A percentile compares a stretch with the other conserved stretches of the same genome.
Conservation (phyloP, 2,888 invertebrate genomes). For the Volucella zonaria region DNA sequence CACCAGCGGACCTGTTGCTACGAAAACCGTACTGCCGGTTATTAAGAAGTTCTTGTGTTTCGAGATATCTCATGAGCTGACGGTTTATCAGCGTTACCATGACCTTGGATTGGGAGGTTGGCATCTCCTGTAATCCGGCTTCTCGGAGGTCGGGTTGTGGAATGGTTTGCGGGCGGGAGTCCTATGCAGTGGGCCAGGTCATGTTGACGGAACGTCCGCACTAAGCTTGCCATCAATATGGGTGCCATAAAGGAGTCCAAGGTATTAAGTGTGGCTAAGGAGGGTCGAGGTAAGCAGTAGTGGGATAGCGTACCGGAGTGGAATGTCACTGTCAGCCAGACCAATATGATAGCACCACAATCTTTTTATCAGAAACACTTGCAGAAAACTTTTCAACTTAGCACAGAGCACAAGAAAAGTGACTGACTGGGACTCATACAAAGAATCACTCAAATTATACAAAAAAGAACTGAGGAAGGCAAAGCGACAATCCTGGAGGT, state of each 20-base stretch:
- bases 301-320: conserved; percentile 99
- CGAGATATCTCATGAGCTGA: too few relatives aligned
- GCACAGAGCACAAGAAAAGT: too few relatives aligned
- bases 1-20: too few relatives aligned
- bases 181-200: conserved; percentile 84
- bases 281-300: conserved; percentile 99
- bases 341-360: conserved; percentile 63
- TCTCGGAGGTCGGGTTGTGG: conserved; percentile 88
- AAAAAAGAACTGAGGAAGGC: too few relatives aligned
- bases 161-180: conserved; percentile 78
- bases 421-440: too few relatives aligned
- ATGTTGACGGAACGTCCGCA: conserved; percentile 97
- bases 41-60: too few relatives aligned
- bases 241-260: conserved; percentile 92
- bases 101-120: conserved; percentile 97
- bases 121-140: conserved; percentile 98
- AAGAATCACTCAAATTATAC: too few relatives aligned
- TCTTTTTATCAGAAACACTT: too few relatives aligned
- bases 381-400: too few relatives aligned
- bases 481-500: too few relatives aligned
- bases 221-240: conserved; percentile 99
- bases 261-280: conserved; percentile 96
- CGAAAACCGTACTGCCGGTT: too few relatives aligned
- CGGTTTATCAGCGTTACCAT: too few relatives aligned
- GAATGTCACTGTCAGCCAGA: conserved; percentile 80